phyloP scores from a whole-genome alignment of 2,797 vertebrate species.

The Argya squamiceps region DNA sequence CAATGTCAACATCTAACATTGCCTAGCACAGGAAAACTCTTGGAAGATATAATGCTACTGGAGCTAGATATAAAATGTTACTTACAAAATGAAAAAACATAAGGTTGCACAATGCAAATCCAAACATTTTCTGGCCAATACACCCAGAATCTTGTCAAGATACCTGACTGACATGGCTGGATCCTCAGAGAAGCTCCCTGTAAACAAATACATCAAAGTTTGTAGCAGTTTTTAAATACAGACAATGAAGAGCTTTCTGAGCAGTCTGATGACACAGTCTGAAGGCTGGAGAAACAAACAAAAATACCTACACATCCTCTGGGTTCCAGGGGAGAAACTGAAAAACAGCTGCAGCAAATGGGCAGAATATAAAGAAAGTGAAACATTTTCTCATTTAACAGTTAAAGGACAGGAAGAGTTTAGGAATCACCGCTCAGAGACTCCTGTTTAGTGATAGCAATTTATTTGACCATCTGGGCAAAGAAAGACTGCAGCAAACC shows the following conservation, averaged over 20 bases:
- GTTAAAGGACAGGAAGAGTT: constrained; percentile 48
- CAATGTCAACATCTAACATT: neutral
- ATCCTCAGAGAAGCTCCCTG: neutral
- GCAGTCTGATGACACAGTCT: neutral
- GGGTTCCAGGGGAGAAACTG: neutral
- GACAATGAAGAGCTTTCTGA: neutral
- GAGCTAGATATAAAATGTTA: neutral
- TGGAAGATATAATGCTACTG: neutral
- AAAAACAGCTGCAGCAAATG: neutral
- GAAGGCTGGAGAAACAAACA: neutral
- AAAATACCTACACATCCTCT: neutral
- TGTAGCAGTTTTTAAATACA: neutral
- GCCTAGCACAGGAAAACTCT: neutral
- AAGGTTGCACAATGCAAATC: neutral
- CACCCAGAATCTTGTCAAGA: neutral
- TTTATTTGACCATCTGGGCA: constrained; percentile 65
- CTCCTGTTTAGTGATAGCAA: constrained; percentile 57
- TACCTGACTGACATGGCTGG: neutral
- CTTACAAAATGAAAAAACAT: neutral
- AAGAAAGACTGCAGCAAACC: constrained; percentile 56
- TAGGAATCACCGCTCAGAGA: constrained; percentile 18
- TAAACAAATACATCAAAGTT: neutral
- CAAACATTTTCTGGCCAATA: neutral
- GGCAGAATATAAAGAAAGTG: constrained; percentile 3
- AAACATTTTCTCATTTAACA: constrained; percentile 40